These are phyloP conservation scores for Numida meleagris DNA, from an alignment of 2,113 vertebrate genomes.

Conservation along the genomic window DNA sequence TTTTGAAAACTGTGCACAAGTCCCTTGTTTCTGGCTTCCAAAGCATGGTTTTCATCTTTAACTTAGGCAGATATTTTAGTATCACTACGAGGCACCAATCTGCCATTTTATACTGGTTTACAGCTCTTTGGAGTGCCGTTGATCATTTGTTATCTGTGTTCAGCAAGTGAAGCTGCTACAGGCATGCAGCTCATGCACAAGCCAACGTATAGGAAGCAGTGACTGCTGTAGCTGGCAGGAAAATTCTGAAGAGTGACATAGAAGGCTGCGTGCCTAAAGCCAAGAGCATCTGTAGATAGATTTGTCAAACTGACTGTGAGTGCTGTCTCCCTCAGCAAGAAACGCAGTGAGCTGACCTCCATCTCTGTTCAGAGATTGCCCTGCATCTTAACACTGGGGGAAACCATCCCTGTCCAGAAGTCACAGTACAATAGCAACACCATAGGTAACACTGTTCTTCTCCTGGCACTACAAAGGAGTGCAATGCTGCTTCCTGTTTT, in stretches of 20 bases:
- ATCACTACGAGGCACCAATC: background rate
- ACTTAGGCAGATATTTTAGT: background rate
- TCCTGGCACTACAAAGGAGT: background rate
- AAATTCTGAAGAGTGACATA: slow-evolving; percentile 3
- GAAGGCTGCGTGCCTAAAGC: background rate
- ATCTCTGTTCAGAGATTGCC: background rate
- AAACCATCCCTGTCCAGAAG: background rate
- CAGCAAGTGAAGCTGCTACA: background rate
- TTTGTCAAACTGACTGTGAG: slow-evolving; percentile 16
- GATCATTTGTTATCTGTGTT: background rate
- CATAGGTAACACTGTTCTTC: background rate
- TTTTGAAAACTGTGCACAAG: background rate
- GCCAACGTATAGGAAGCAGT: background rate
- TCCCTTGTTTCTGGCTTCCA: background rate
- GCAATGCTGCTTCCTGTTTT: background rate
- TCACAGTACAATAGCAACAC: background rate
- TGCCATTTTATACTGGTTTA: background rate
- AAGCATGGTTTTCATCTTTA: background rate
- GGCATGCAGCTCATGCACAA: background rate
- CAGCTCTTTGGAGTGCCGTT: background rate
- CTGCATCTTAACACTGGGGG: background rate
- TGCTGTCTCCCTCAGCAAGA: slow-evolving; percentile 4
- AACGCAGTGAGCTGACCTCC: background rate
- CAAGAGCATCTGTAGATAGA: background rate
- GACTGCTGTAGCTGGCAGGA: slow-evolving; percentile 5